Conservation (phyloP, 2,113 vertebrate species). For the Chinchilla lanigera region DNA sequence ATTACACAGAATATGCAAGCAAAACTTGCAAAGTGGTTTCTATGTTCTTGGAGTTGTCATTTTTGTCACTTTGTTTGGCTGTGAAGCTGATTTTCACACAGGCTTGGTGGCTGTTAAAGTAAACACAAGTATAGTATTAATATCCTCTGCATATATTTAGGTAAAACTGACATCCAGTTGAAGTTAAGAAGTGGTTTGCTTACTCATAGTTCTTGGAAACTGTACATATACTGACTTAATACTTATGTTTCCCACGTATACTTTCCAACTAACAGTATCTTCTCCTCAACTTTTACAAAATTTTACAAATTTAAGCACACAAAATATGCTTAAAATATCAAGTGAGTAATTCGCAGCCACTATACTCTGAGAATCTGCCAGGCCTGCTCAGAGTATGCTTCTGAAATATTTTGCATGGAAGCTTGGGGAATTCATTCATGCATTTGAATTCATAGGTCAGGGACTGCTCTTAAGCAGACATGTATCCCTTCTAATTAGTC, state of each 20-base stretch:
- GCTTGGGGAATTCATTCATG: slow-evolving; percentile 68
- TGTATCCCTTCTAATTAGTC: slow-evolving; percentile 43
- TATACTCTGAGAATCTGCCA: slow-evolving; percentile 79
- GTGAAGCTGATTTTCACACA: slow-evolving; percentile 83
- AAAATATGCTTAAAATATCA: slow-evolving; percentile 81
- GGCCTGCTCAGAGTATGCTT: slow-evolving; percentile 63
- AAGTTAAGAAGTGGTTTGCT: slow-evolving; percentile 78
- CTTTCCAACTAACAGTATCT: slow-evolving; percentile 74
- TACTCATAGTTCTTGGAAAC: slow-evolving; percentile 81
- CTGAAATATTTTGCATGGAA: slow-evolving; percentile 66
- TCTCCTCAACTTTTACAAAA: slow-evolving; percentile 76
- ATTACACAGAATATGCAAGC: slow-evolving; percentile 71
- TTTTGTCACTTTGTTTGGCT: slow-evolving; percentile 83
- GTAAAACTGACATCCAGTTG: slow-evolving; percentile 74
- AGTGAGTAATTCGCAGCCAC: slow-evolving; percentile 77
- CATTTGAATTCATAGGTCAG: slow-evolving; percentile 30
- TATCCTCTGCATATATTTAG: slow-evolving; percentile 81
- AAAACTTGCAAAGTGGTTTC: slow-evolving; percentile 79
- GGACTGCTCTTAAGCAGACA: neutral
- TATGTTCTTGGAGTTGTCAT: slow-evolving; percentile 82
- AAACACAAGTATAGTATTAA: slow-evolving; percentile 83
- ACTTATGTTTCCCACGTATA: slow-evolving; percentile 65
- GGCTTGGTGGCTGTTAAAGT: slow-evolving; percentile 80
- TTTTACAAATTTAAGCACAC: slow-evolving; percentile 77
- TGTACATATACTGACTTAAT: slow-evolving; percentile 76